Evolutionary conservation across 2,888 invertebrate genomes (phyloP).

Genomic region (Yponomeuta plumbellus): DNA sequence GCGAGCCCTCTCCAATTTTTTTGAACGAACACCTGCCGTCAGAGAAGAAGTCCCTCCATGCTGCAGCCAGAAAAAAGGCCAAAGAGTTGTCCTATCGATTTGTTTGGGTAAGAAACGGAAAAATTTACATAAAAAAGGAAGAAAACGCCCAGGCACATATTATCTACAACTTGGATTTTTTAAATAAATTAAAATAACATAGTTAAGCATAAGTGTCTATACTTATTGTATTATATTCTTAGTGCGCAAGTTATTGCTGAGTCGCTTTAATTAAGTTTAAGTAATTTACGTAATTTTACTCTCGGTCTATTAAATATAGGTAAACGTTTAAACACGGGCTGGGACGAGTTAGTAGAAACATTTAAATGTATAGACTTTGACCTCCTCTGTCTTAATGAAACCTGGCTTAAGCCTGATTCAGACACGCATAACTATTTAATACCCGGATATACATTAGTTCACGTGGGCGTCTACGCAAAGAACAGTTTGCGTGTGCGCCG

Average conservation of each 20-base stretch:
- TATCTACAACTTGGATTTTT: too few relatives aligned
- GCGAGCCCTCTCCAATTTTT: conserved; percentile 25
- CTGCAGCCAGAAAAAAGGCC: conserved; percentile 14
- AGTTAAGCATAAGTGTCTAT: too few relatives aligned
- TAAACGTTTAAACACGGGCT: not conserved
- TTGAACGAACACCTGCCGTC: conserved; percentile 15
- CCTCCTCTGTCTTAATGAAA: not conserved
- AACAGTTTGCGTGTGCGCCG: conserved; percentile 4
- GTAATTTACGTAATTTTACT: not conserved
- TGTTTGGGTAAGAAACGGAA: conserved; percentile 14
- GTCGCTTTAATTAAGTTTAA: too few relatives aligned
- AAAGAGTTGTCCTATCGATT: conserved; percentile 12
- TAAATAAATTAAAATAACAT: too few relatives aligned
- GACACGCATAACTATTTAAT: not conserved
- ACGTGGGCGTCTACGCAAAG: not conserved
- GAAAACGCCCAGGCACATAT: conserved; percentile 1
- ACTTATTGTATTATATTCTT: too few relatives aligned
- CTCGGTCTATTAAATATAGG: not conserved
- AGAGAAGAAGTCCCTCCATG: conserved; percentile 15
- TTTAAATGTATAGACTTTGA: not conserved
- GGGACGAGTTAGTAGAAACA: not conserved
- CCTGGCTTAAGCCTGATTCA: not conserved
- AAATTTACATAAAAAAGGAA: conserved; percentile 10
- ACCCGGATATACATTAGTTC: not conserved
- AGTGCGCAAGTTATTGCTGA: too few relatives aligned